Conservation (phyloP, 1,140 invertebrate species). For the Idris sp. region DNA sequence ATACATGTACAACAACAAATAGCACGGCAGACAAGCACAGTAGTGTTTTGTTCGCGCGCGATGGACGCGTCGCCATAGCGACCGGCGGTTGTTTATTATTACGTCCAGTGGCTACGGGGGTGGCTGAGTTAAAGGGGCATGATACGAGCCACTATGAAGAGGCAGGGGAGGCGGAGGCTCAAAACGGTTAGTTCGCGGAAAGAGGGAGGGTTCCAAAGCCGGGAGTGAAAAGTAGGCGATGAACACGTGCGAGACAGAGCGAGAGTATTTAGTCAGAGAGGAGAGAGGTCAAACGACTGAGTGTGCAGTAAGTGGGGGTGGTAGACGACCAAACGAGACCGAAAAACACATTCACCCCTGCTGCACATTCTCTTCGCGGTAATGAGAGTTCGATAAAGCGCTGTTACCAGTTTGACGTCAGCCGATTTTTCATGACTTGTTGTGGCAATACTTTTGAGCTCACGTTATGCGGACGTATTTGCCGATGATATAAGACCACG, state of each 20-base stretch:
- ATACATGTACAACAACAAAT: conserved; percentile 49
- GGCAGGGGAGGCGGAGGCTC: conserved; percentile 33
- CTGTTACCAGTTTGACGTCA: conserved; percentile 76
- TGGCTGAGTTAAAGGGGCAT: conserved; percentile 45
- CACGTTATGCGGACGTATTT: conserved; percentile 32
- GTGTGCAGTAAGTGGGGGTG: conserved; percentile 58
- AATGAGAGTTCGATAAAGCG: conserved; percentile 79
- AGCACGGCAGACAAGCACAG: conserved; percentile 50
- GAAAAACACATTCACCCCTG: conserved; percentile 76
- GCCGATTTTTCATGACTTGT: conserved; percentile 70
- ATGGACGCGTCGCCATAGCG: conserved; percentile 76
- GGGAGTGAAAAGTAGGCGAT: conserved; percentile 6
- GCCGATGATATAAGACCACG: conserved; percentile 55
- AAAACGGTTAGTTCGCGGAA: conserved; percentile 53
- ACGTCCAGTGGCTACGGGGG: conserved; percentile 69
- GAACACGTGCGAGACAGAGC: conserved; percentile 24
- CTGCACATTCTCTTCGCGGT: conserved; percentile 66
- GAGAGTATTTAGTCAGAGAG: no score
- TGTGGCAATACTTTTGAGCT: conserved; percentile 13
- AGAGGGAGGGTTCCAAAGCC: conserved; percentile 19
- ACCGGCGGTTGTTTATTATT: conserved; percentile 78
- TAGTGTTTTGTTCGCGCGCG: conserved; percentile 76
- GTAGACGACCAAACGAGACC: conserved; percentile 76
- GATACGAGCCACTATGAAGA: conserved; percentile 46
- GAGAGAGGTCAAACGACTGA: conserved; percentile 1